Evolutionary conservation across 2,113 vertebrate genomes (phyloP).

Genomic region (Peromyscus leucopus): DNA sequence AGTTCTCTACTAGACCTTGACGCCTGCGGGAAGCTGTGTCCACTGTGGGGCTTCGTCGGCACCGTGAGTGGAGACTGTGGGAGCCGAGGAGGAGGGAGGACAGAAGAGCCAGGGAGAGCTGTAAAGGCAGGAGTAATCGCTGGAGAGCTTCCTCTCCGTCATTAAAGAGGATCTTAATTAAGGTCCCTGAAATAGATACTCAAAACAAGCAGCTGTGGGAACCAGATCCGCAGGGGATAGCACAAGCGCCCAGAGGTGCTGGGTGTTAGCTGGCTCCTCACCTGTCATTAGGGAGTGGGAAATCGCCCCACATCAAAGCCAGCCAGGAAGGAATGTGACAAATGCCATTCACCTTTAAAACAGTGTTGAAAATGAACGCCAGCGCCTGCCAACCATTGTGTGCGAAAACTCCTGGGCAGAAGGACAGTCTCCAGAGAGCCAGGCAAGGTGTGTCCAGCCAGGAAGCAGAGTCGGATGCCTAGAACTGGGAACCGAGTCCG

Average conservation of each 20-base stretch:
- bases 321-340: slow-evolving; percentile 81
- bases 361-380: slow-evolving; percentile 75
- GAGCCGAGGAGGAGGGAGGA: slow-evolving; percentile 63
- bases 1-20: background rate
- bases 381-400: slow-evolving; percentile 80
- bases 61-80: slow-evolving; percentile 52
- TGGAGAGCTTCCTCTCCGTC: slow-evolving; percentile 77
- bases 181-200: slow-evolving; percentile 76
- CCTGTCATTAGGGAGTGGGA: slow-evolving; percentile 83
- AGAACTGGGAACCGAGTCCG: slow-evolving; percentile 30
- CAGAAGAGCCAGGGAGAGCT: slow-evolving; percentile 63
- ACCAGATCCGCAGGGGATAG: slow-evolving; percentile 73
- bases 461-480: slow-evolving; percentile 12
- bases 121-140: slow-evolving; percentile 74
- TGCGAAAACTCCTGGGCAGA: slow-evolving; percentile 75
- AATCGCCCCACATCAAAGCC: slow-evolving; percentile 83
- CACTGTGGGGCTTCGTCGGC: background rate
- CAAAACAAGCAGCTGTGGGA: slow-evolving; percentile 81
- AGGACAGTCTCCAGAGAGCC: slow-evolving; percentile 46
- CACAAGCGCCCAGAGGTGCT: slow-evolving; percentile 75
- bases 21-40: background rate
- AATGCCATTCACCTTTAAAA: slow-evolving; percentile 81
- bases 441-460: slow-evolving; percentile 68
- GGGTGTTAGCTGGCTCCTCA: slow-evolving; percentile 78
- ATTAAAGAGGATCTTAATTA: slow-evolving; percentile 83